Evolutionary conservation across 2,113 vertebrate genomes (phyloP).

Genomic region (Speoplatyrhinus poulsoni): DNA sequence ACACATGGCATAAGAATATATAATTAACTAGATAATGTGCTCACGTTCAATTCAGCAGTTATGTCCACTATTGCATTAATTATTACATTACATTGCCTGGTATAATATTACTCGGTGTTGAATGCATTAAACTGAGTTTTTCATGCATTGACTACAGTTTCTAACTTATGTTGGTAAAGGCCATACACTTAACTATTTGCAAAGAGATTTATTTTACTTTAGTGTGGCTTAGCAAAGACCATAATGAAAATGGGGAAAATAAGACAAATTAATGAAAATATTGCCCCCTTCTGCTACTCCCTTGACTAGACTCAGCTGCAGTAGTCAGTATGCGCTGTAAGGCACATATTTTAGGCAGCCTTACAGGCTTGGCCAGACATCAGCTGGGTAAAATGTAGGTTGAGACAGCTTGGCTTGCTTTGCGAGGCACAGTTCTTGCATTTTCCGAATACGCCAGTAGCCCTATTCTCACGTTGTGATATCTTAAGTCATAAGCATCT

Average conservation of each 20-base stretch:
- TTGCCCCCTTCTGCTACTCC: background rate
- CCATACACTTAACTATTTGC: too few relatives aligned
- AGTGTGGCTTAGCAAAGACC: background rate
- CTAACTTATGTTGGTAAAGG: too few relatives aligned
- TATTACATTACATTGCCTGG: too few relatives aligned
- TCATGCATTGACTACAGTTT: too few relatives aligned
- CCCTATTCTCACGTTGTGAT: background rate
- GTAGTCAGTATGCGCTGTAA: background rate
- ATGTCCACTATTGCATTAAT: too few relatives aligned
- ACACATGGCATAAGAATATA: too few relatives aligned
- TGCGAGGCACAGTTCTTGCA: background rate
- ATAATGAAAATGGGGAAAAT: background rate
- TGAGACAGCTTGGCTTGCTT: background rate
- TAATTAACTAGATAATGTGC: too few relatives aligned
- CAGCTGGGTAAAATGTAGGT: conserved; percentile 24
- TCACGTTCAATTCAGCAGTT: too few relatives aligned
- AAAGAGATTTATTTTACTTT: background rate
- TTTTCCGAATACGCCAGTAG: background rate
- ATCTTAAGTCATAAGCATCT: background rate
- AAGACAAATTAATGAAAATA: background rate
- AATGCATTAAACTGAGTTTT: too few relatives aligned
- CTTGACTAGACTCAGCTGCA: background rate
- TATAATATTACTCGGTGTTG: too few relatives aligned
- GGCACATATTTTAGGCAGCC: background rate
- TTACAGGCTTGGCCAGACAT: conserved; percentile 9